Percentiles rank a stretch among this genome's conserved stretches.
These are phyloP conservation scores for Motacilla alba DNA, from an alignment of 2,113 vertebrate genomes.

Conservation along the genomic window DNA sequence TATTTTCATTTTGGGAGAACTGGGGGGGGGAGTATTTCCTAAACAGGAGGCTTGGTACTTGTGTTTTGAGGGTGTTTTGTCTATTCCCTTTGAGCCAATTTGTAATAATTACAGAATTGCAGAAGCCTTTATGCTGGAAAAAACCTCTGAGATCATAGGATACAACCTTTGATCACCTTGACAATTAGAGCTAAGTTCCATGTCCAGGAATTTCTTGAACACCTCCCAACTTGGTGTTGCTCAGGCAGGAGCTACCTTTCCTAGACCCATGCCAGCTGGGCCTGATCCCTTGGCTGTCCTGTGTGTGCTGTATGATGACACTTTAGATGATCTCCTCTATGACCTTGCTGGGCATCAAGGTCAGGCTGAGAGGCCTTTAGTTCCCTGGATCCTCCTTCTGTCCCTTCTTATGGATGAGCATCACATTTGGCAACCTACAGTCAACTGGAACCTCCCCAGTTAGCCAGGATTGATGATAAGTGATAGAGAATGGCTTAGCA, in stretches of 20 bases:
- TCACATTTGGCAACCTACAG: background rate
- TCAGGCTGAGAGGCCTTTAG: background rate
- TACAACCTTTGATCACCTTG: background rate
- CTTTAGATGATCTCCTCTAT: background rate
- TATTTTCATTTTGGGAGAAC: background rate
- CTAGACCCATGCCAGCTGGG: background rate
- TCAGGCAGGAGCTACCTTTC: background rate
- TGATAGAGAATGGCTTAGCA: fast-evolving
- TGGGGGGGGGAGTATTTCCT: background rate
- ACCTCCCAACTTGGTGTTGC: background rate
- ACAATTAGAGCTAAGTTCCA: background rate
- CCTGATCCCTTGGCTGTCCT: background rate
- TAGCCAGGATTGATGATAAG: background rate
- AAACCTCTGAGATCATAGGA: background rate
- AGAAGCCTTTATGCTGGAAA: background rate
- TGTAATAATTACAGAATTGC: background rate
- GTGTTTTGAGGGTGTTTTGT: background rate
- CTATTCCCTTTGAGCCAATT: background rate
- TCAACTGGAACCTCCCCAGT: background rate
- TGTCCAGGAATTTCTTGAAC: background rate
- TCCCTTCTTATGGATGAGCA: fast-evolving
- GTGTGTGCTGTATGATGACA: background rate
- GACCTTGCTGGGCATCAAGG: background rate
- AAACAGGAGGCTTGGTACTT: background rate
- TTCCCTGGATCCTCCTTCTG: background rate